These are phyloP conservation scores for Drosophila lacteicornis DNA, from an alignment of 1,140 invertebrate species.

Conservation along the genomic window DNA sequence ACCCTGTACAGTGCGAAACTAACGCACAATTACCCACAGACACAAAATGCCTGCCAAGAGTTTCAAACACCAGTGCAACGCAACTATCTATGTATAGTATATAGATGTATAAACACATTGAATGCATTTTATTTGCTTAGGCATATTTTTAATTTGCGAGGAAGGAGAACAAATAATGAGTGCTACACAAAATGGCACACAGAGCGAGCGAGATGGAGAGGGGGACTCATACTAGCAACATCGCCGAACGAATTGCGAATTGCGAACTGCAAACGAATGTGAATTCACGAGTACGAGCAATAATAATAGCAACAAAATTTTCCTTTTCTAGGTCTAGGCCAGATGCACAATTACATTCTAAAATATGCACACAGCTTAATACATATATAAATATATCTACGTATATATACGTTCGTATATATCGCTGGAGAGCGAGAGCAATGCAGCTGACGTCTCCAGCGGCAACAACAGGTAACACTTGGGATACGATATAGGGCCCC, in stretches of 20 bases:
- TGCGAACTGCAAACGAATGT: slow-evolving; percentile 46
- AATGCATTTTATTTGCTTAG: slow-evolving; percentile 79
- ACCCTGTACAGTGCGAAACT: slow-evolving; percentile 58
- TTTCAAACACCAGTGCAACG: slow-evolving; percentile 1
- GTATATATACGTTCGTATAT: slow-evolving; percentile 2
- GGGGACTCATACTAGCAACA: slow-evolving; percentile 12
- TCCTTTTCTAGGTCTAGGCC: slow-evolving; percentile 85
- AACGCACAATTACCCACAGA: slow-evolving; percentile 61
- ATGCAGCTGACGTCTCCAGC: slow-evolving; percentile 22
- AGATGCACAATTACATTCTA: slow-evolving; percentile 85
- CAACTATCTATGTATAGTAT: slow-evolving; percentile 22
- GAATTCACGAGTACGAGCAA: slow-evolving; percentile 57
- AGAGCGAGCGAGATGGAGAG: slow-evolving; percentile 19
- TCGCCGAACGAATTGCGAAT: slow-evolving; percentile 29
- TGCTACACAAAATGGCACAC: slow-evolving; percentile 43
- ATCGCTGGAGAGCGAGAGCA: slow-evolving; percentile 7
- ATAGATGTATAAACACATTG: slow-evolving; percentile 39
- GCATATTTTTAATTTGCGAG: slow-evolving; percentile 82
- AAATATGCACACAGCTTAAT: slow-evolving; percentile 74
- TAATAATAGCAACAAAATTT: slow-evolving; percentile 84
- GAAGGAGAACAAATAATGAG: slow-evolving; percentile 83
- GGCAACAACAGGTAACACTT: slow-evolving; percentile 43
- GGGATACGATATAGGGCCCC: slow-evolving; percentile 33
- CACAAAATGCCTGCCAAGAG: slow-evolving; percentile 36
- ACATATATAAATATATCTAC: slow-evolving; percentile 18